phyloP scores from a whole-genome alignment of 2,888 invertebrate genomes.

The Eilema depressum region DNA sequence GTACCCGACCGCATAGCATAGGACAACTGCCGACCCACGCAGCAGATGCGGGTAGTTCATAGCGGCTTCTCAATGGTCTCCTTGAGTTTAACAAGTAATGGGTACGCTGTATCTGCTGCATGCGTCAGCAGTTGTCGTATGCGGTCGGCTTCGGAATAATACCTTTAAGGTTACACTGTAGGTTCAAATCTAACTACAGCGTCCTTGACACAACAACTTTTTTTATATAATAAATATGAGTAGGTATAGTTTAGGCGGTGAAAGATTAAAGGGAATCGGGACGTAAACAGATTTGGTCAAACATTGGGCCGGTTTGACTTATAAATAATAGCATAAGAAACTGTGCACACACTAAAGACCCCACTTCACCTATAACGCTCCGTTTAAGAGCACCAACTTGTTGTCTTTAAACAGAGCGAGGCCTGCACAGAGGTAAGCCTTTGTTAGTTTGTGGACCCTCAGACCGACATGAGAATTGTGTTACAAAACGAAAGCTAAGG shows the following conservation, averaged over 20 bases:
- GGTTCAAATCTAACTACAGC: slow-evolving; percentile 34
- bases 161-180: too few relatives aligned
- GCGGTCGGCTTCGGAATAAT: too few relatives aligned
- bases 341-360: slow-evolving; percentile 74
- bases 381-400: slow-evolving; percentile 80
- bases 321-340: slow-evolving; percentile 86
- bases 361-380: slow-evolving; percentile 77
- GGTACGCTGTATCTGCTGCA: too few relatives aligned
- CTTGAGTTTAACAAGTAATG: too few relatives aligned
- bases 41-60: too few relatives aligned
- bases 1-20: too few relatives aligned
- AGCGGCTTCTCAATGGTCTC: too few relatives aligned
- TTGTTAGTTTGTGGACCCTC: slow-evolving; percentile 50
- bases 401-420: slow-evolving; percentile 81
- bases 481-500: slow-evolving; percentile 42
- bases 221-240: slow-evolving; percentile 65
- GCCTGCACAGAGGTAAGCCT: slow-evolving; percentile 57
- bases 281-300: slow-evolving; percentile 82
- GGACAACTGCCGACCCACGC: too few relatives aligned
- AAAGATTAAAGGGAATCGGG: slow-evolving; percentile 79
- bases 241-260: slow-evolving; percentile 73
- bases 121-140: too few relatives aligned
- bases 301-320: slow-evolving; percentile 79
- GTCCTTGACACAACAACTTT: slow-evolving; percentile 54
- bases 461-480: slow-evolving; percentile 53